These are phyloP conservation scores for Epicampocera succincta DNA, from an alignment of 2,888 invertebrate species.

Conservation along the genomic window DNA sequence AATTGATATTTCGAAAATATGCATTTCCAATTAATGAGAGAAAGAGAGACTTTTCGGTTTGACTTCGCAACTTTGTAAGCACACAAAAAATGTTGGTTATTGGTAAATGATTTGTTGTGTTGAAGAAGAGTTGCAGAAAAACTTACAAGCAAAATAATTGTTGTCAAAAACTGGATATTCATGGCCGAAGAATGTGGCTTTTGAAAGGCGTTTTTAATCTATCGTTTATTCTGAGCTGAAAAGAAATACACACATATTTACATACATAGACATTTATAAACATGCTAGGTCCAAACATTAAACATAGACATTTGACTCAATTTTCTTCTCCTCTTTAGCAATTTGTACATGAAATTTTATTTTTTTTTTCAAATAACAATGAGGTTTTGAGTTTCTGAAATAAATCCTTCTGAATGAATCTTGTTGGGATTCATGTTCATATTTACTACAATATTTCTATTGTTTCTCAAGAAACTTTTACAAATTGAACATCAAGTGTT, in stretches of 20 bases:
- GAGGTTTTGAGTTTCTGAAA: constrained; percentile 33
- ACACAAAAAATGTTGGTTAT: constrained; percentile 25
- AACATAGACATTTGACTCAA: constrained; percentile 20
- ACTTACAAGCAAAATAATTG: constrained; percentile 13
- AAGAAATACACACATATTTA: no score
- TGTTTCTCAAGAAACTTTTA: constrained; percentile 3
- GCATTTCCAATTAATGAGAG: background rate
- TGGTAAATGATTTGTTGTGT: constrained; percentile 47
- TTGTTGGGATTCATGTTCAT: constrained; percentile 45
- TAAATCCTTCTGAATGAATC: background rate
- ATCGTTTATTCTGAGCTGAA: constrained; percentile 33
- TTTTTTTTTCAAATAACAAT: background rate
- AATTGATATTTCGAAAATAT: background rate
- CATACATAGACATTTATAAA: no score
- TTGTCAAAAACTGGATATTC: constrained; percentile 57
- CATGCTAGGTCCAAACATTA: constrained; percentile 7
- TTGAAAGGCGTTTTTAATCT: constrained; percentile 62
- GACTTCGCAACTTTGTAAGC: constrained; percentile 14
- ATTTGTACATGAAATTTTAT: background rate
- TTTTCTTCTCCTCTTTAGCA: background rate
- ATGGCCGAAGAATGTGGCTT: constrained; percentile 65
- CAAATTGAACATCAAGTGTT: no score
- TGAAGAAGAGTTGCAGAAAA: constrained; percentile 45
- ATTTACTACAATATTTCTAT: background rate
- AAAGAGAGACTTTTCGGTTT: background rate